These are phyloP conservation scores for Cyprinodon brontotheroides DNA, from an alignment of 2,113 vertebrate species.

Conservation along the genomic window DNA sequence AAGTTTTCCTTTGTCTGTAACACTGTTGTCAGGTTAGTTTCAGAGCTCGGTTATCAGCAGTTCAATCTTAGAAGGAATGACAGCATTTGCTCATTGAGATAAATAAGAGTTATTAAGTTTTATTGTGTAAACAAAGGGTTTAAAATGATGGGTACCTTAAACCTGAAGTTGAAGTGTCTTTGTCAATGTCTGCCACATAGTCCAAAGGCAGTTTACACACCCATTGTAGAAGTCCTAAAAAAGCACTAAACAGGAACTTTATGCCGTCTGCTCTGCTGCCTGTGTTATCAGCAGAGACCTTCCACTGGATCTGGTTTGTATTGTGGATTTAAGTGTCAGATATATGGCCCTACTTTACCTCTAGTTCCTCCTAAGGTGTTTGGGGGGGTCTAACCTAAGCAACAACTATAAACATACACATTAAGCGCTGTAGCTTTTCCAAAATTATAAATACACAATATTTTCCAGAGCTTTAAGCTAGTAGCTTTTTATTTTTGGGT, in stretches of 20 bases:
- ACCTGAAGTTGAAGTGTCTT: conserved; percentile 67
- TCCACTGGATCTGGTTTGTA: conserved; percentile 64
- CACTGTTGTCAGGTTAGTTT: conserved; percentile 48
- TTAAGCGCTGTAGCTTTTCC: not conserved
- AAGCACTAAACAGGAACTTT: conserved; percentile 54
- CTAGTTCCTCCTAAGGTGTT: conserved; percentile 55
- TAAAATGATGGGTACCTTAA: conserved; percentile 50
- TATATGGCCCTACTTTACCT: conserved; percentile 58
- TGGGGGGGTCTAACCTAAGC: conserved; percentile 51
- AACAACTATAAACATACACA: conserved; percentile 15
- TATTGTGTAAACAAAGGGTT: conserved; percentile 58
- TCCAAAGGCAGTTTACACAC: conserved; percentile 44
- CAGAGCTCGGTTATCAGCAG: conserved; percentile 55
- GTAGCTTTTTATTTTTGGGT: not conserved
- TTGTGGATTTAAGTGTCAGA: conserved; percentile 50
- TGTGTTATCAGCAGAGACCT: conserved; percentile 70
- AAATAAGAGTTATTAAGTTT: conserved; percentile 64
- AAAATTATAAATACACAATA: not conserved
- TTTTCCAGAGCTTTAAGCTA: not conserved
- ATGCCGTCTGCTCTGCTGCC: conserved; percentile 43
- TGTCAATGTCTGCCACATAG: conserved; percentile 61
- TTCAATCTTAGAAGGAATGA: conserved; percentile 55
- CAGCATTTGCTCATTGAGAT: conserved; percentile 54
- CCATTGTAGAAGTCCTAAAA: conserved; percentile 54
- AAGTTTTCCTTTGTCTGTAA: conserved; percentile 61